Evolutionary conservation across 2,888 invertebrate species (phyloP).

Genomic region (Trachelus stipa): DNA sequence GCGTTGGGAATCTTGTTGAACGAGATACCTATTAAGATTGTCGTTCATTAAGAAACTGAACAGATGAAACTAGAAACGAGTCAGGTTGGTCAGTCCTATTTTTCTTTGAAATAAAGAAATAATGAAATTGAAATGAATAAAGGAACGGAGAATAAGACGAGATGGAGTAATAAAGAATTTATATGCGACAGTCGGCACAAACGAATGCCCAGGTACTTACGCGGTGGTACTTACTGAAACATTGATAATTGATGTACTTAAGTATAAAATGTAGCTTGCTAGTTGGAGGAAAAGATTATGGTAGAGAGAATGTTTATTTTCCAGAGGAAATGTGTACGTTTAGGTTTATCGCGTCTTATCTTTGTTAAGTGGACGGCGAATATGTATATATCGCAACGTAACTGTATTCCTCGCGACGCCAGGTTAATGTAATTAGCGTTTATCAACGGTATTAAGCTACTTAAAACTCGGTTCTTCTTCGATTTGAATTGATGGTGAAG

Average conservation of each 20-base stretch:
- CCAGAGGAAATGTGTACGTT: constrained; percentile 12
- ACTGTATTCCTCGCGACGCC: constrained; percentile 4
- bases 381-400: constrained; percentile 28
- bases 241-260: constrained; percentile 55
- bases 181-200: constrained; percentile 17
- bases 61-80: neutral
- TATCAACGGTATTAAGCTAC: neutral
- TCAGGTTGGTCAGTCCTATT: neutral
- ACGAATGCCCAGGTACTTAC: constrained; percentile 31
- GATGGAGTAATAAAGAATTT: neutral
- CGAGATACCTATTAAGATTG: neutral
- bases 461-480: neutral
- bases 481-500: neutral
- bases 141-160: neutral
- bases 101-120: neutral
- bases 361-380: constrained; percentile 5
- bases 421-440: neutral
- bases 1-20: neutral
- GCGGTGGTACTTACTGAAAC: constrained; percentile 30
- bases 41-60: neutral
- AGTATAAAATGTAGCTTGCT: constrained; percentile 25
- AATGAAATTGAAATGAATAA: neutral
- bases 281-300: constrained; percentile 17
- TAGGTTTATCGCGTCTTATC: constrained; percentile 5
- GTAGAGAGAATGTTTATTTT: constrained; percentile 16